phyloP scores from a whole-genome alignment of 2,797 vertebrate genomes.

The Sebastes minor region DNA sequence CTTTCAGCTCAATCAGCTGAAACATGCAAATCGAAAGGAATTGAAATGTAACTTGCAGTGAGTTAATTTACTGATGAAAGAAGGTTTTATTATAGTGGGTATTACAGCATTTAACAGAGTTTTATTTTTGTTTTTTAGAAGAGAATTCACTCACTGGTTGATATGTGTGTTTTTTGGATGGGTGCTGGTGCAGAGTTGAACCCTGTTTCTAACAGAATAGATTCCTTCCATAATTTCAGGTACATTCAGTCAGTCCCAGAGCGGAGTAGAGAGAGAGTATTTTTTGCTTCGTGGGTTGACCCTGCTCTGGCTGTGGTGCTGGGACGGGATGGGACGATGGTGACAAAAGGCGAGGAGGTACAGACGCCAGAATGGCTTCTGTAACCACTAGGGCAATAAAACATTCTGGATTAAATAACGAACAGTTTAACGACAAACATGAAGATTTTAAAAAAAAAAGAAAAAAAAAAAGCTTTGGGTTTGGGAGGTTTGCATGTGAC shows the following conservation, averaged over 20 bases:
- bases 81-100: slow-evolving; percentile 16
- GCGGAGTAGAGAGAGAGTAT: neutral
- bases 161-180: neutral
- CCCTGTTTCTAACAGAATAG: slow-evolving; percentile 2
- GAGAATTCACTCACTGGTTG: slow-evolving; percentile 3
- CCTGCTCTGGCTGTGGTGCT: neutral
- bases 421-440: slow-evolving; percentile 33
- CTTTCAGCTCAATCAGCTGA: slow-evolving; percentile 34
- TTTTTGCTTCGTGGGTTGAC: slow-evolving; percentile 2
- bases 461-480: slow-evolving; percentile 3
- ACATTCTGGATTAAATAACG: slow-evolving; percentile 22
- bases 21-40: slow-evolving; percentile 33
- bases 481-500: slow-evolving; percentile 66
- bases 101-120: neutral
- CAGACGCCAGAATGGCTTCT: slow-evolving; percentile 19
- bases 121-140: slow-evolving; percentile 3
- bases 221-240: slow-evolving; percentile 60
- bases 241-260: slow-evolving; percentile 52
- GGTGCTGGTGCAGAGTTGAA: slow-evolving; percentile 19
- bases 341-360: neutral
- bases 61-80: neutral
- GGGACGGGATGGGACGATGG: neutral
- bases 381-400: slow-evolving; percentile 40
- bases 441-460: neutral
- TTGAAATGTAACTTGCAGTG: slow-evolving; percentile 5